Evolutionary conservation across 2,888 invertebrate species (phyloP), one percentile per base, ranked within the genome.

Genomic region (Lathronympha strigana): DNA sequence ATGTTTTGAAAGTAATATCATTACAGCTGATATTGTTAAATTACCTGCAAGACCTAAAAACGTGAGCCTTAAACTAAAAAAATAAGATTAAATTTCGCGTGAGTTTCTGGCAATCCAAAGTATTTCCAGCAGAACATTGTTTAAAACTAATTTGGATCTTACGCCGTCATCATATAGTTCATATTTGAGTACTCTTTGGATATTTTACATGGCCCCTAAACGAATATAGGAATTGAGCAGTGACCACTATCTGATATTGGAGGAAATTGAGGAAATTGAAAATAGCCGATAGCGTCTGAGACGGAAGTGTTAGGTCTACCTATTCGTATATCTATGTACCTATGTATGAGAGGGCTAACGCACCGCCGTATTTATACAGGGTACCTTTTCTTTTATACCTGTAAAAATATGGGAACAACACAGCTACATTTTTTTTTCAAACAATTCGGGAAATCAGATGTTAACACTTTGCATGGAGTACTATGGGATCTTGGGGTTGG

Each of bases 221-320:
- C 25, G 31, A 57, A 57, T 55, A 28, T 28, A 57, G 55, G 36
- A 55, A 45, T 64, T 60, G 36, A 47, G 61, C 54, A 47, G 17
- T 19, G 23, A 21, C 31, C 53, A 38, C 19, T 54, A 66, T 61
- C 66, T 60, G 66, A 66, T 54, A 17, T 9, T n/a, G 28, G 23
- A 47, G 54, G 47, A 49, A 53, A 53, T 40, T n/a, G 28, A 47
- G 60, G 66, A 66, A 66, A 66, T 66, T 61, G 66, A 66, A 66
- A 61, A 53, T n/a, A 6, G 38, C 13, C 49, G 38, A 23, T 47
- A 58, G 1, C 36, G 33, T 8, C 13, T 11, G 43, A 57, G 13
- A 28, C 28, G 13, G 17, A 55, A 6, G 40, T 11, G 19, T 23
- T 47, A 47, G 2, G n/a, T 47, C 6, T 47, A 47, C 6, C 13